Evolutionary conservation across 2,113 vertebrate species (phyloP), one percentile per base, ranked within the genome.

Genomic region (Protobothrops flavoviridis): DNA sequence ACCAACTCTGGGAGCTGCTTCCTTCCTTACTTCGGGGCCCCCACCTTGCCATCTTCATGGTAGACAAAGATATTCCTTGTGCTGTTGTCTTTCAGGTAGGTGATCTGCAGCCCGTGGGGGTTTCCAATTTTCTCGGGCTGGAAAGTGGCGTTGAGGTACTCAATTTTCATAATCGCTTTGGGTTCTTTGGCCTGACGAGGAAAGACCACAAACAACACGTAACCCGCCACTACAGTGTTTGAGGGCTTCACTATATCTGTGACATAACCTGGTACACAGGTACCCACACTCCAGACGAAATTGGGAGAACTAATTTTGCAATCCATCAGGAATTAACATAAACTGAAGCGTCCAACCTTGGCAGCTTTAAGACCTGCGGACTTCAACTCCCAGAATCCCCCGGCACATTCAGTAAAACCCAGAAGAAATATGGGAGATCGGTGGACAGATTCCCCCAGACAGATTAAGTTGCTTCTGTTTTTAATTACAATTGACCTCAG

Each of bases 21-120:
- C 81, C 0, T 45, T 9, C 0, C 1, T 15, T 3, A 8, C 94
- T 92, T 21, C 92, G 0, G 0, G 0, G 0, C 17, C 20, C 97
- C 97, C 96, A 99, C 99, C 99, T 99, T 99, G 92, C 99, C 99
- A 21, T 99, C 99, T 94, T 99, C 98, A 0, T 99, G 99, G 96
- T 99, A 99, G 29, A 99, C 97, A 87, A 99, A 99, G 96, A 99
- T 98, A 92, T 99, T 99, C 88, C 99, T 98, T 8, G 99, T 99
- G 97, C 99, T 99, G 94, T 99, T 99, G 97, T 99, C 99, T 96
- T 98, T 99, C 96, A 99, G 92, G 97, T 99, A 99, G 5, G 99
- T 99, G 96, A 99, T 98, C 98, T 99, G 99, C 91, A 99, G 97
- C 0, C 99, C 99, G 0, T 99, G 98, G 0, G 99, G 97, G 92